phyloP scores from a whole-genome alignment of 2,888 invertebrate species.

The Eumerus sabulonum region DNA sequence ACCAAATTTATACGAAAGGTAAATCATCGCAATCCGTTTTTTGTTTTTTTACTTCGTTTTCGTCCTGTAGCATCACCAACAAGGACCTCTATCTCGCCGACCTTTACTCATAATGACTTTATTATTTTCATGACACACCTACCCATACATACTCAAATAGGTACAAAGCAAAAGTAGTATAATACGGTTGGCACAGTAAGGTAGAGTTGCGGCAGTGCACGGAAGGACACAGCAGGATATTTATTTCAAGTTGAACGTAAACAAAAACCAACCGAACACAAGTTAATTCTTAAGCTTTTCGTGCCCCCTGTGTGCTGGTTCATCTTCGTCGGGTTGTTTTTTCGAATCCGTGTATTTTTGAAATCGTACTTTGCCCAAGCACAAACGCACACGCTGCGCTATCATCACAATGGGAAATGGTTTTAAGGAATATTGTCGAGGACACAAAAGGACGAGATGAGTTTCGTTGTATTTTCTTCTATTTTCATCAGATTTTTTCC shows the following conservation, averaged over 20 bases:
- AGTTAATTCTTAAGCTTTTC: slow-evolving; percentile 33
- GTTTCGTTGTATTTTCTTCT: not conserved
- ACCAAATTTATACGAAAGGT: slow-evolving; percentile 53
- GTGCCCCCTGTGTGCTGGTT: slow-evolving; percentile 11
- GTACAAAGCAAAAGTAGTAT: too few species aligned
- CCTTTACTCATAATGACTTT: slow-evolving; percentile 37
- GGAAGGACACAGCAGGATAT: slow-evolving; percentile 65
- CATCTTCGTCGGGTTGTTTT: too few species aligned
- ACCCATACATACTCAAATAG: not conserved
- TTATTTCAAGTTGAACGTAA: slow-evolving; percentile 62
- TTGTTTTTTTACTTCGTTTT: slow-evolving; percentile 31
- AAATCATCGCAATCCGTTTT: slow-evolving; percentile 46
- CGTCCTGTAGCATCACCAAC: not conserved
- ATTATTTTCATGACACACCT: slow-evolving; percentile 37
- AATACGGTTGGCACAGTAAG: not conserved
- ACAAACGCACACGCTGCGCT: slow-evolving; percentile 61
- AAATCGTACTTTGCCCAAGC: slow-evolving; percentile 1
- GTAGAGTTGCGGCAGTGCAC: slow-evolving; percentile 34
- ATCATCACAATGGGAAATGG: slow-evolving; percentile 49
- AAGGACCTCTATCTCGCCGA: slow-evolving; percentile 4
- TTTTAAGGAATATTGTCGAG: slow-evolving; percentile 64
- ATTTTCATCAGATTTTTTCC: slow-evolving; percentile 41
- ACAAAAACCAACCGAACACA: slow-evolving; percentile 52
- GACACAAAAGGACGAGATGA: slow-evolving; percentile 62
- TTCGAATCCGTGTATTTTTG: slow-evolving; percentile 31